Evolutionary conservation across 2,113 vertebrate genomes (phyloP).

Genomic region (Esox niger): DNA sequence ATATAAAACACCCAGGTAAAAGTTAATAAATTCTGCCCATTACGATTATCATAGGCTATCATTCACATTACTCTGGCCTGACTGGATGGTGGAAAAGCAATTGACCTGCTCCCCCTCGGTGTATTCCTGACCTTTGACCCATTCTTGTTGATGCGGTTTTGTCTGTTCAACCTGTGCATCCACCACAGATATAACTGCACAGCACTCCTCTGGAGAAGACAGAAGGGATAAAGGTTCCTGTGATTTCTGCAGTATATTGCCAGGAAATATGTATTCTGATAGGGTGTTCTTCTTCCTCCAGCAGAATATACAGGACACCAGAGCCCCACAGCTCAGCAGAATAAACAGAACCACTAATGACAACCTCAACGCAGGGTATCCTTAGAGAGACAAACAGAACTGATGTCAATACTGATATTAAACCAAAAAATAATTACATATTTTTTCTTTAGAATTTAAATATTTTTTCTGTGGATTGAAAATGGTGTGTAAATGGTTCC

Average conservation of each 20-base stretch:
- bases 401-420: not conserved
- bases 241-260: constrained; percentile 18
- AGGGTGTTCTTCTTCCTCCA: not conserved
- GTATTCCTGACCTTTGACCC: not conserved
- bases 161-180: not conserved
- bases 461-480: not conserved
- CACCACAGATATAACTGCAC: not conserved
- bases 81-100: not conserved
- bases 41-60: no score
- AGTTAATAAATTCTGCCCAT: no score
- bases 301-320: not conserved
- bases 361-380: not conserved
- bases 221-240: not conserved
- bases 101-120: not conserved
- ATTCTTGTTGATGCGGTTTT: not conserved
- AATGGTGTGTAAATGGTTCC: not conserved
- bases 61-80: not conserved
- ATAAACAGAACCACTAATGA: not conserved
- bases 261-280: not conserved
- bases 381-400: constrained; percentile 14
- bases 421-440: not conserved
- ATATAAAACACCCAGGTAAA: constrained; percentile 14
- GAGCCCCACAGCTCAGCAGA: not conserved
- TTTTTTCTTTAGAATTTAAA: not conserved
- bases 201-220: not conserved